These are phyloP conservation scores for Euzophera pinguis DNA, from an alignment of 2,888 invertebrate genomes.

Conservation along the genomic window DNA sequence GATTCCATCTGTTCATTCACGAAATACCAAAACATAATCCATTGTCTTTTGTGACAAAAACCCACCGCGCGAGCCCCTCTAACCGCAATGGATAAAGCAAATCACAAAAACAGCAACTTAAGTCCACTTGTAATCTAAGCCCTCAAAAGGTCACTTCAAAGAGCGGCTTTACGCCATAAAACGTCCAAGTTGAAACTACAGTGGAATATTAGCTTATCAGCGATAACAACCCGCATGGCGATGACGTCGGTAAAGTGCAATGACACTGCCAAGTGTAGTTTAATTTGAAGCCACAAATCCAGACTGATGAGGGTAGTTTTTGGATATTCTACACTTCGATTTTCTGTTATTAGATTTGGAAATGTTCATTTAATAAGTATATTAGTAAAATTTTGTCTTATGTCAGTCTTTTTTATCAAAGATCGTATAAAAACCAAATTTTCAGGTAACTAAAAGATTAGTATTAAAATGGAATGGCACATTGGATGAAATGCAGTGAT, in stretches of 20 bases:
- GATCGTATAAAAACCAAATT: too few species aligned
- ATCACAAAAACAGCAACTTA: constrained; percentile 3
- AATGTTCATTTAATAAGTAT: not conserved
- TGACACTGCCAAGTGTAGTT: constrained; percentile 40
- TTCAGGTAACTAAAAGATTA: too few species aligned
- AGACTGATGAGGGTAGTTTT: constrained; percentile 47
- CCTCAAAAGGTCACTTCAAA: constrained; percentile 24
- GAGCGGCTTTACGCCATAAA: constrained; percentile 18
- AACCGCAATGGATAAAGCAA: not conserved
- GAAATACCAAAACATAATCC: too few species aligned
- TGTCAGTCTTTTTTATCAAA: too few species aligned
- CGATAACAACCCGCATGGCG: constrained; percentile 53
- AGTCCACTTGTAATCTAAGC: constrained; percentile 5
- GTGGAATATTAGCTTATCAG: constrained; percentile 43
- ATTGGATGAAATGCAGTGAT: too few species aligned
- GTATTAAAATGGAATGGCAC: too few species aligned
- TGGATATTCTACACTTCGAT: constrained; percentile 41
- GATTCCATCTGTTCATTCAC: too few species aligned
- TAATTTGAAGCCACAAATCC: constrained; percentile 51
- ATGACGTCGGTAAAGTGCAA: constrained; percentile 25
- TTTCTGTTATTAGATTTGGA: not conserved
- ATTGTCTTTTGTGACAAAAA: not conserved
- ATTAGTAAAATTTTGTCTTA: too few species aligned
- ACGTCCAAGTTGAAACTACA: constrained; percentile 18
- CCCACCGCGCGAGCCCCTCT: not conserved